Evolutionary conservation across 2,797 vertebrate genomes (phyloP), one percentile per base, ranked within the genome.

Genomic region (Oreortyx pictus): DNA sequence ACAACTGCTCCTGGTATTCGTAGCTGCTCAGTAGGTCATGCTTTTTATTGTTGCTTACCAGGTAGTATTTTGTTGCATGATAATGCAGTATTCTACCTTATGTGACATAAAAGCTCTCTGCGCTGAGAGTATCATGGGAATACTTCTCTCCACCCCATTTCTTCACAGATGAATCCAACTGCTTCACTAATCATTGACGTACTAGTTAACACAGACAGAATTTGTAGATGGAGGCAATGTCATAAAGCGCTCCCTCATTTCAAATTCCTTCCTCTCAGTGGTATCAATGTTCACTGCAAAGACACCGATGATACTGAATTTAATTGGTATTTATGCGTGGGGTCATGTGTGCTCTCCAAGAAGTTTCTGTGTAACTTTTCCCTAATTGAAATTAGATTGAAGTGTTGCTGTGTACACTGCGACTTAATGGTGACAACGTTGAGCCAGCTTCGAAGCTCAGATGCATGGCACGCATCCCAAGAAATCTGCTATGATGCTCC

Each of bases 331-430:
- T 82, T 89, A 87, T 78, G 54, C n/a, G 31, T 60, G 83, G 91
- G 81, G 92, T 95, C 94, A 92, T 91, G 86, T 87, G 84, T 92
- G 81, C 65, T 93, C 85, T 93, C 89, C 56, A 60, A 92, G 90
- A 96, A 97, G 94, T 92, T 95, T 96, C 94, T 94, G 79, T 91
- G 92, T 82, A 96, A 96, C 90, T 94, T 96, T 96, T 94, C 83
- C 78, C 92, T 96, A 91, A 95, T 94, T 96, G 96, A 96, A 94
- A 93, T 96, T 93, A 93, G 91, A 94, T 96, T 96, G 90, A 93
- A 90, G 92, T 91, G 77, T 90, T 91, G 90, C 85, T 94, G 86
- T 96, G 92, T 96, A 94, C 94, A 91, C 90, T 95, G 77, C 47
- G 86, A 95, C 85, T 88, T 86, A 96, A 94, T 80, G 93, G 90